phyloP scores from a whole-genome alignment of 2,888 invertebrate genomes.

The Mythimna lalbum region DNA sequence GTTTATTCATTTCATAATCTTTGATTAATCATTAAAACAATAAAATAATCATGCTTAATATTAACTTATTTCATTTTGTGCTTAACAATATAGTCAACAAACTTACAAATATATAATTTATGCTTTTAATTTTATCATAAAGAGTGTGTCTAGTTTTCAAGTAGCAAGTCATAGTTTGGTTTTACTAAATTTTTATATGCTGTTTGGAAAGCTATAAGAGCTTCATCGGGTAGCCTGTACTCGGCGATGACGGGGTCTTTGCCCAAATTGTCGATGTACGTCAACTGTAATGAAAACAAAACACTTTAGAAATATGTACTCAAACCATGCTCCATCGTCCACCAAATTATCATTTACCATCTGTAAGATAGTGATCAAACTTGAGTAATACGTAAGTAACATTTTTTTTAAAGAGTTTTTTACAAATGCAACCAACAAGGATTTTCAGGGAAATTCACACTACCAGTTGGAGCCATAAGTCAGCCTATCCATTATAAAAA shows the following conservation, averaged over 20 bases:
- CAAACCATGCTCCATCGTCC: no score
- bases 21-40: neutral
- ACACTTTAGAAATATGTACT: neutral
- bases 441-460: no score
- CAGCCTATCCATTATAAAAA: no score
- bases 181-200: constrained; percentile 66
- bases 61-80: neutral
- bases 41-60: neutral
- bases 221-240: constrained; percentile 90
- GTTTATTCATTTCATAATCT: constrained; percentile 9
- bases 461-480: no score
- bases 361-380: neutral
- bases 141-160: constrained; percentile 52
- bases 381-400: no score
- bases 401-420: neutral
- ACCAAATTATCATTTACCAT: no score
- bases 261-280: constrained; percentile 92
- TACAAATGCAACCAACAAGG: no score
- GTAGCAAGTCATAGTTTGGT: constrained; percentile 75
- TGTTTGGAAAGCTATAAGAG: constrained; percentile 89
- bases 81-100: constrained; percentile 17
- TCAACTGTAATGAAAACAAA: constrained; percentile 85
- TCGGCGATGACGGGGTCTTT: constrained; percentile 92
- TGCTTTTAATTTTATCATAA: neutral
- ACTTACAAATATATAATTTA: constrained; percentile 36